Percentiles rank a stretch among this genome's conserved stretches.
Evolutionary conservation across 2,888 invertebrate genomes (phyloP).

Genomic region (Microctonus hyperodae): DNA sequence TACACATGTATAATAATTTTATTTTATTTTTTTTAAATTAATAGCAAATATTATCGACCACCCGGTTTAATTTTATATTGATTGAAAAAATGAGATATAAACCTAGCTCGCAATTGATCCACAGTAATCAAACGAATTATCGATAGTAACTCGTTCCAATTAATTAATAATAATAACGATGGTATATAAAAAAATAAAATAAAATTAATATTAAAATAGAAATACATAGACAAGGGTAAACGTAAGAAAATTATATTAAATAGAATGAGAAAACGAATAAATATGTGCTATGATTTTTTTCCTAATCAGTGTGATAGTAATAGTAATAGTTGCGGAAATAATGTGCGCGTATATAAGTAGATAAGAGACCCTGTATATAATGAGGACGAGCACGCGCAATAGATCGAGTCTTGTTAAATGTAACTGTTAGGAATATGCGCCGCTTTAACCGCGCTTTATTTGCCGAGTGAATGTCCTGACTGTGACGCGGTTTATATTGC

Average conservation of each 20-base stretch:
- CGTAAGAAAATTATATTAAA: slow-evolving; percentile 9
- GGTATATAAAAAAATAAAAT: neutral
- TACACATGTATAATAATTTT: neutral
- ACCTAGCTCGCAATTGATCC: slow-evolving; percentile 12
- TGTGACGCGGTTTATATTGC: slow-evolving; percentile 1
- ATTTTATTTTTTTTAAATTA: neutral
- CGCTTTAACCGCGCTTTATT: slow-evolving; percentile 12
- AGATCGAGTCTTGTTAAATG: slow-evolving; percentile 19
- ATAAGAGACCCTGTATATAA: neutral
- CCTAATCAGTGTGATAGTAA: neutral
- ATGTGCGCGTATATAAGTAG: slow-evolving; percentile 16
- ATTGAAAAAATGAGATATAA: neutral
- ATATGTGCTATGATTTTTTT: neutral
- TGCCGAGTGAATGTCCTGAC: slow-evolving; percentile 19
- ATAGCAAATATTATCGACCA: slow-evolving; percentile 13
- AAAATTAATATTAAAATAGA: neutral
- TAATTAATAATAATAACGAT: slow-evolving; percentile 35
- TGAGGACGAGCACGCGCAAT: neutral
- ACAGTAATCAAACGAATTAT: slow-evolving; percentile 37
- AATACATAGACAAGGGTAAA: slow-evolving; percentile 16
- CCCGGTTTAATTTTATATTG: slow-evolving; percentile 19
- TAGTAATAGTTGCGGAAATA: neutral
- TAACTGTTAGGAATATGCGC: slow-evolving; percentile 27
- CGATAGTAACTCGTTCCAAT: slow-evolving; percentile 34
- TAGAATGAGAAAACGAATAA: neutral